Percentiles rank a stretch among this genome's conserved stretches.
phyloP scores from a whole-genome alignment of 2,113 vertebrate species.

The Alethe castanea region DNA sequence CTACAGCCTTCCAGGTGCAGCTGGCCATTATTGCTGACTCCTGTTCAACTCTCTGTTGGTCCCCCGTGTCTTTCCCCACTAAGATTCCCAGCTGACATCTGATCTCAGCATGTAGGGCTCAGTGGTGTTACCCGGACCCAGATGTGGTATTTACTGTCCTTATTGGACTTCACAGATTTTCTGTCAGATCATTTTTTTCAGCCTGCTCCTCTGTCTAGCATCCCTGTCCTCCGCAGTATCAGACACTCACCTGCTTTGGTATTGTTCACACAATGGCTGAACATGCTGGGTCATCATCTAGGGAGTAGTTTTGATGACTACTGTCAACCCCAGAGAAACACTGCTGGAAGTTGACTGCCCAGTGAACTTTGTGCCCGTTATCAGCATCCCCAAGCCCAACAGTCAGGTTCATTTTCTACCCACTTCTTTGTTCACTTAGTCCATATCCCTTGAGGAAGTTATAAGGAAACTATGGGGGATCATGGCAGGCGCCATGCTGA shows the following conservation, averaged over 20 bases:
- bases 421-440: neutral
- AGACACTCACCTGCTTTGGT: neutral
- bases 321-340: neutral
- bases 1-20: neutral
- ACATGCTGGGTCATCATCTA: neutral
- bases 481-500: neutral
- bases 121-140: neutral
- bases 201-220: neutral
- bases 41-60: neutral
- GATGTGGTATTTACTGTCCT: neutral
- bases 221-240: rapidly evolving
- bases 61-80: rapidly evolving
- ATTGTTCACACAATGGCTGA: neutral
- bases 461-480: neutral
- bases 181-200: rapidly evolving
- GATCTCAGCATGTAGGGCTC: neutral
- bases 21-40: neutral
- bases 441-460: neutral
- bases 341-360: rapidly evolving
- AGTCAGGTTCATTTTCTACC: neutral
- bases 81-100: neutral
- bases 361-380: neutral
- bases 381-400: neutral
- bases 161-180: neutral
- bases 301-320: neutral